Percentiles rank a stretch among this genome's conserved stretches.
Evolutionary conservation across 2,113 vertebrate species (phyloP).

Genomic region (Leucosticte australis): DNA sequence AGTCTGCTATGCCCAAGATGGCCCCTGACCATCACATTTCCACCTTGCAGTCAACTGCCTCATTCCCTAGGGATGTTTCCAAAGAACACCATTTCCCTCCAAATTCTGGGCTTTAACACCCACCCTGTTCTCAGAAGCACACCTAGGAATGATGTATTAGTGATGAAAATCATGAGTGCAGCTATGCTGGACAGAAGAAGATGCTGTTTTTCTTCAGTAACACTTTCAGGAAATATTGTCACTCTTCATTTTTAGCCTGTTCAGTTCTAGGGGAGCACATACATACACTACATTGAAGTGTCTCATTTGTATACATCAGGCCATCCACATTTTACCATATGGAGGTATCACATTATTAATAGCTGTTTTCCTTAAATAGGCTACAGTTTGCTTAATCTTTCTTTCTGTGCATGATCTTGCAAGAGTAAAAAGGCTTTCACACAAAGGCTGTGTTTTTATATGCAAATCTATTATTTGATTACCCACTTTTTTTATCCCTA

Average conservation of each 20-base stretch:
- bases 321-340: slow-evolving; percentile 28
- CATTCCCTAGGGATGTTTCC: neutral
- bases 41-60: neutral
- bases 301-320: slow-evolving; percentile 47
- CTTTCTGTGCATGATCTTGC: slow-evolving; percentile 30
- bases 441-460: slow-evolving; percentile 65
- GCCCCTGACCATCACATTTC: neutral
- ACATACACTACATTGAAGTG: neutral
- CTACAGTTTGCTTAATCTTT: slow-evolving; percentile 41
- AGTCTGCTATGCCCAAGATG: neutral
- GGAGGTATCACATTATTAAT: slow-evolving; percentile 57
- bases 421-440: slow-evolving; percentile 36
- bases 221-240: neutral
- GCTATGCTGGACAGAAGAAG: neutral
- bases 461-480: slow-evolving; percentile 77
- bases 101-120: neutral
- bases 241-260: neutral
- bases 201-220: neutral
- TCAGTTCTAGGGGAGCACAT: neutral
- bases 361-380: slow-evolving; percentile 40
- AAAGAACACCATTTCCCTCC: neutral
- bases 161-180: neutral
- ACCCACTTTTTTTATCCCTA: slow-evolving; percentile 62
- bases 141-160: neutral
- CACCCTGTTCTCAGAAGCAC: neutral